These are phyloP conservation scores for Arvicanthis niloticus DNA, from an alignment of 2,113 vertebrate genomes.

Conservation along the genomic window DNA sequence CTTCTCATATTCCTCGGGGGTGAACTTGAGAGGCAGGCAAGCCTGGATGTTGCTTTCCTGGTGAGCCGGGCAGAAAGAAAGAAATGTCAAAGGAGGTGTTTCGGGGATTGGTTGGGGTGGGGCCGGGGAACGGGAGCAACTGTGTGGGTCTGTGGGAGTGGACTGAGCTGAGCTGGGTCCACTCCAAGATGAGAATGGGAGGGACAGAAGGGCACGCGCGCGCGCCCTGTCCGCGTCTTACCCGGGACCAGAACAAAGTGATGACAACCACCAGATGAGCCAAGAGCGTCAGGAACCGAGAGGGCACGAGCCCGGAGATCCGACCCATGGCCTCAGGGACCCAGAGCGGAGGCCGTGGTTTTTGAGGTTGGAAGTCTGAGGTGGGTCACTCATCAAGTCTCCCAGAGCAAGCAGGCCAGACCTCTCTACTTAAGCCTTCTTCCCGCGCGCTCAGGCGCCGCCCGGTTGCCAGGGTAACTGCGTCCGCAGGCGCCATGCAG, in stretches of 20 bases:
- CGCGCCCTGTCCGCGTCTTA: constrained; percentile 77
- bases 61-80: neutral
- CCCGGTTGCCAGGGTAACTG: constrained; percentile 73
- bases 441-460: neutral
- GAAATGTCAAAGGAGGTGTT: neutral
- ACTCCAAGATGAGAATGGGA: too few species aligned
- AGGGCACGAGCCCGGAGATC: constrained; percentile 89
- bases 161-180: neutral
- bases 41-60: constrained; percentile 93
- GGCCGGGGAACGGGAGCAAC: neutral
- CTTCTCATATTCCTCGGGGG: constrained; percentile 87
- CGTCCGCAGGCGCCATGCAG: accelerated
- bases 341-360: neutral
- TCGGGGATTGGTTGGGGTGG: neutral
- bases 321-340: constrained; percentile 85
- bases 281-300: constrained; percentile 91
- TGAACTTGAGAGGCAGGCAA: constrained; percentile 90
- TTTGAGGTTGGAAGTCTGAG: neutral
- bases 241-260: constrained; percentile 95
- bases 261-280: constrained; percentile 94
- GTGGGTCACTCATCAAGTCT: neutral
- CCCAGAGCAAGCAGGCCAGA: neutral
- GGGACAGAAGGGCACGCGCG: neutral
- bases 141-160: neutral
- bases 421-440: accelerated